Evolutionary conservation across 2,888 invertebrate species (phyloP).

Genomic region (Nephrotoma flavescens): DNA sequence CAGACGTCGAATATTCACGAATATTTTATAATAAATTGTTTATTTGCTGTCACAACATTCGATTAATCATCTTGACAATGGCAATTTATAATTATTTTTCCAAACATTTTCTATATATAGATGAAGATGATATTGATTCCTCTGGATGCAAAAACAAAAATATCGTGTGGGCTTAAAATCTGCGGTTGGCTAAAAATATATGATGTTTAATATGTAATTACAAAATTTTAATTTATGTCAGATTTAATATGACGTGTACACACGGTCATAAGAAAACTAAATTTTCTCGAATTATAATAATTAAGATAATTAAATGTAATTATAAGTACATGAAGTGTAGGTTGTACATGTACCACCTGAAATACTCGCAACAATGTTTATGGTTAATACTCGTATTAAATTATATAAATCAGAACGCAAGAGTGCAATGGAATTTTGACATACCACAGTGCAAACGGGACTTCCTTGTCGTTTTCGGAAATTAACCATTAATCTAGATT

Average conservation of each 20-base stretch:
- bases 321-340: neutral
- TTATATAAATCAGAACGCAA: too few species aligned
- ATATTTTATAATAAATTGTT: neutral
- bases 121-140: neutral
- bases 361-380: neutral
- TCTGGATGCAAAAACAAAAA: neutral
- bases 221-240: neutral
- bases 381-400: too few species aligned
- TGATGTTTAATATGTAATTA: neutral
- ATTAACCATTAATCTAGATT: too few species aligned
- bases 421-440: too few species aligned
- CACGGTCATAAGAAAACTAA: too few species aligned
- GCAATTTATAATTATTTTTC: too few species aligned
- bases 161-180: neutral
- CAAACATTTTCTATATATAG: neutral
- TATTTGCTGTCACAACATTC: neutral
- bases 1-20: too few species aligned
- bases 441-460: too few species aligned
- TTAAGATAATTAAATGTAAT: neutral
- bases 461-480: too few species aligned
- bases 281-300: too few species aligned
- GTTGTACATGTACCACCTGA: neutral
- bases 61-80: neutral
- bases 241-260: neutral
- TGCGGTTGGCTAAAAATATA: neutral